A percentile compares a stretch with the other conserved stretches of the same genome.
phyloP scores from a whole-genome alignment of 2,888 invertebrate species.

The Dryomyza anilis region DNA sequence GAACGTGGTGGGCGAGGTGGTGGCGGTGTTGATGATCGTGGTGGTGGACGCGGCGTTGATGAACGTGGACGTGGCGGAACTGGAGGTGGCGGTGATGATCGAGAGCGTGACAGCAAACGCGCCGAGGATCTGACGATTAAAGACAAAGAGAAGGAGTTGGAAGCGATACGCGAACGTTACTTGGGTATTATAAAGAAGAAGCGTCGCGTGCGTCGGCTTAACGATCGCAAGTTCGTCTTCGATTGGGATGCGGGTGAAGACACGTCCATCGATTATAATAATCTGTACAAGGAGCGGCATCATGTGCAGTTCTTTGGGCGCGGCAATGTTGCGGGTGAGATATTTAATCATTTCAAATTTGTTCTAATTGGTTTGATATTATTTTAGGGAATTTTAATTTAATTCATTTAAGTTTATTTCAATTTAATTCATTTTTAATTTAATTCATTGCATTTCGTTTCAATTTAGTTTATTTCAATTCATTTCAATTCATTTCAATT shows the following conservation, averaged over 20 bases:
- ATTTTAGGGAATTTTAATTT: too few species aligned
- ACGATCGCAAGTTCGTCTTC: slow-evolving; percentile 99
- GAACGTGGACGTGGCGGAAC: slow-evolving; percentile 35
- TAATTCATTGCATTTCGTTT: too few species aligned
- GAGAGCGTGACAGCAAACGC: slow-evolving; percentile 62
- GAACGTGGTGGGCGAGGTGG: slow-evolving; percentile 61
- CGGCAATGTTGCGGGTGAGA: slow-evolving; percentile 81
- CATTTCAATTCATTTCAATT: too few species aligned
- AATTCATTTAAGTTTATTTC: too few species aligned
- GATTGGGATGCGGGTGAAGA: slow-evolving; percentile 99
- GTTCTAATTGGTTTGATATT: neutral
- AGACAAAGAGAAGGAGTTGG: slow-evolving; percentile 90
- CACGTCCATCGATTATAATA: slow-evolving; percentile 96
- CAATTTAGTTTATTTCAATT: too few species aligned
- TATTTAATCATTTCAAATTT: neutral
- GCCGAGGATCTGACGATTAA: slow-evolving; percentile 65
- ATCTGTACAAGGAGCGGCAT: slow-evolving; percentile 94
- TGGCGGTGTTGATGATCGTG: slow-evolving; percentile 27
- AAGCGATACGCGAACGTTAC: slow-evolving; percentile 95
- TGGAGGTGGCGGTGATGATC: slow-evolving; percentile 40
- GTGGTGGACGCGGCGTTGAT: slow-evolving; percentile 24
- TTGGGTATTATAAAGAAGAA: slow-evolving; percentile 93
- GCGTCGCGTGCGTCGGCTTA: slow-evolving; percentile 86
- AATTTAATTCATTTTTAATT: too few species aligned
- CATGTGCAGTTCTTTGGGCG: slow-evolving; percentile 98